Percentiles rank a stretch among this genome's conserved stretches.
Conservation (phyloP, 2,113 vertebrate genomes). For the Butorides virescens region DNA sequence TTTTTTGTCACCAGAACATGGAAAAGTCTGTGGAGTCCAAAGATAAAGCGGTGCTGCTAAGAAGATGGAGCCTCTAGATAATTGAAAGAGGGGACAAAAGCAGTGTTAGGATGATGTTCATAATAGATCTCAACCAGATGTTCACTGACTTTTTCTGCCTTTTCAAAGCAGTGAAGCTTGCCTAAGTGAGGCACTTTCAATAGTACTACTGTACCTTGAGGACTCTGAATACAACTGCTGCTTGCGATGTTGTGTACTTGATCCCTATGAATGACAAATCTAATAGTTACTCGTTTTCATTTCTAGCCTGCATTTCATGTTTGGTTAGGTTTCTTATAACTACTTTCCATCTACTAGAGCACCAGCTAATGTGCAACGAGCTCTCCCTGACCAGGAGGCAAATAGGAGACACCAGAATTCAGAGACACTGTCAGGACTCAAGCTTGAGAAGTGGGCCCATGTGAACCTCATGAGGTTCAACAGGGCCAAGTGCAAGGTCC, state of each 20-base stretch:
- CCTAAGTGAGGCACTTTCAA: slow-evolving; percentile 58
- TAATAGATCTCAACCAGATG: slow-evolving; percentile 59
- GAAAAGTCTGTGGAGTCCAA: not conserved
- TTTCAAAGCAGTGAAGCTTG: slow-evolving; percentile 64
- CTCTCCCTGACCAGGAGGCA: not conserved
- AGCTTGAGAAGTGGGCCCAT: not conserved
- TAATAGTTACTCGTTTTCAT: not conserved
- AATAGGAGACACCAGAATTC: not conserved
- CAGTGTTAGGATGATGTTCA: slow-evolving; percentile 47
- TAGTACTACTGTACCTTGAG: slow-evolving; percentile 19
- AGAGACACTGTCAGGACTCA: not conserved
- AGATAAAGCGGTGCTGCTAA: not conserved
- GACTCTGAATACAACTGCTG: slow-evolving; percentile 34
- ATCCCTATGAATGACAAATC: not conserved
- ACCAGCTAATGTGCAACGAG: not conserved
- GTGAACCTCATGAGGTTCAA: not conserved
- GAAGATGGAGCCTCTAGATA: not conserved
- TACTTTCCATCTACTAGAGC: not conserved
- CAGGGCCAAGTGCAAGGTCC: not conserved
- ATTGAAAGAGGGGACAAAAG: slow-evolving; percentile 14
- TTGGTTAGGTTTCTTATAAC: slow-evolving; percentile 16
- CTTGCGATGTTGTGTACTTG: slow-evolving; percentile 16
- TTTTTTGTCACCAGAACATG: not conserved
- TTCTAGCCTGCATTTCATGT: not conserved
- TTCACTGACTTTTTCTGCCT: slow-evolving; percentile 54